Conservation (phyloP, 2,888 invertebrate genomes). For the Pandemis heparana region DNA sequence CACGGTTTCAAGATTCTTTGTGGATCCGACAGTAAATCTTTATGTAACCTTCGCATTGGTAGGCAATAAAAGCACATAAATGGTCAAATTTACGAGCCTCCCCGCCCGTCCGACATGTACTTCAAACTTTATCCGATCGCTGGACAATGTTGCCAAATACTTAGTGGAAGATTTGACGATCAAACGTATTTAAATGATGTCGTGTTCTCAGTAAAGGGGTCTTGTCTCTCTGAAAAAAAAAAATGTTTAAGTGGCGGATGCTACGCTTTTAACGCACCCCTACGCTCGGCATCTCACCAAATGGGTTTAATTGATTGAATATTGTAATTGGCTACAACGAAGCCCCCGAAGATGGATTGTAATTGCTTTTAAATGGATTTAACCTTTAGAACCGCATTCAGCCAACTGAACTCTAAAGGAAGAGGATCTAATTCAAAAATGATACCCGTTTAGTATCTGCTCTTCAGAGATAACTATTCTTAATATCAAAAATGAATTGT, state of each 20-base stretch:
- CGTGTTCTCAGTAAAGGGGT: too few relatives aligned
- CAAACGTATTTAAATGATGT: neutral
- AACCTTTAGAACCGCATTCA: conserved; percentile 25
- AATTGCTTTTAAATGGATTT: conserved; percentile 36
- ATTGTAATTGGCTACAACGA: conserved; percentile 35
- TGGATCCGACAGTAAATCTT: conserved; percentile 52
- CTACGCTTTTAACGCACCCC: conserved; percentile 10
- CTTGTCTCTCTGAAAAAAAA: neutral
- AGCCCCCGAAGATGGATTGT: conserved; percentile 33
- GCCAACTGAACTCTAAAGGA: conserved; percentile 8
- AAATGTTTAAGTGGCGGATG: neutral
- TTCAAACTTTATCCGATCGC: conserved; percentile 70
- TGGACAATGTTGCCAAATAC: conserved; percentile 18
- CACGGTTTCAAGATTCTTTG: conserved; percentile 17
- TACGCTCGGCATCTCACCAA: neutral
- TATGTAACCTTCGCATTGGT: conserved; percentile 57
- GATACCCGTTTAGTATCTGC: neutral
- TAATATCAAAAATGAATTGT: too few relatives aligned
- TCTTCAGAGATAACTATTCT: too few relatives aligned
- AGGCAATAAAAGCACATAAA: conserved; percentile 78
- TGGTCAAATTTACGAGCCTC: conserved; percentile 73
- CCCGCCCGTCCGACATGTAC: conserved; percentile 56
- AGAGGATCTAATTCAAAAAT: neutral
- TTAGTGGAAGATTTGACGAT: neutral
- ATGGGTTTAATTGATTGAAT: conserved; percentile 38